Base-by-base conservation (phyloP, 53 echinoderm and acorn worm species). In the Zoroaster sp. region DNA sequence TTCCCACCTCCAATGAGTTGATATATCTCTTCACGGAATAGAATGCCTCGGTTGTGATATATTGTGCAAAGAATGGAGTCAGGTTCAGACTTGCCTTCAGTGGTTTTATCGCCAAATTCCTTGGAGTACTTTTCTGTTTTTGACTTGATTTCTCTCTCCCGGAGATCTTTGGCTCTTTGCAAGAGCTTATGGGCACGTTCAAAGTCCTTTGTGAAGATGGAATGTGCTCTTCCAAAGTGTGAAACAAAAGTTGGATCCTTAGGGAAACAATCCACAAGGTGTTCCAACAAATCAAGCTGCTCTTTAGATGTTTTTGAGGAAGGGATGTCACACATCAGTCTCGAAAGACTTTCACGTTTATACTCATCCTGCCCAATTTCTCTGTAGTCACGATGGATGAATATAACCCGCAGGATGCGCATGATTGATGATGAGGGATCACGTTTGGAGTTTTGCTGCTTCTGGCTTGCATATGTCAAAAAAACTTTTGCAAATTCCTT, bases 181-280 rank as follows among this genome's bases (percentile, higher is more conserved):
- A 88, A 21, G 54, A 45, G 18, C 42, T 77, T 34, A 17, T 77
- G 32, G 12, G 88, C 88, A 20, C 14, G 2, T 10, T 42, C 47
- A 49, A 43, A 77, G 68, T 77, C 40, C 7, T 77, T 32, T 34
- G 18, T 46, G n/a, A 66, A 66, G 35, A 83, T 18, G 2, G 41
- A 30, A 23, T 74, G 32, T 17, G 74, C 74, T 88, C 88, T 88
- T 36, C 88, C 88, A 40, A 88, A 46, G 77, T 88, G 88, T 15
- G 41, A 42, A 44, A 45, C 31, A 30, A 33, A 76, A 38, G 67
- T 88, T n/a, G 88, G 88, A 45, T 77, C 77, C 1, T 44, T 34
- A 2, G 76, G 88, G 40, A 88, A 88, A 53, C 88, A 88, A 18
- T 66, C 10, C 17, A 40, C 87, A 17, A 87, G 74, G 32, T 87